A percentile compares a stretch with the other conserved stretches of the same genome.
phyloP scores from a whole-genome alignment of 2,888 invertebrate species.

The Agonopterix subpropinquella region DNA sequence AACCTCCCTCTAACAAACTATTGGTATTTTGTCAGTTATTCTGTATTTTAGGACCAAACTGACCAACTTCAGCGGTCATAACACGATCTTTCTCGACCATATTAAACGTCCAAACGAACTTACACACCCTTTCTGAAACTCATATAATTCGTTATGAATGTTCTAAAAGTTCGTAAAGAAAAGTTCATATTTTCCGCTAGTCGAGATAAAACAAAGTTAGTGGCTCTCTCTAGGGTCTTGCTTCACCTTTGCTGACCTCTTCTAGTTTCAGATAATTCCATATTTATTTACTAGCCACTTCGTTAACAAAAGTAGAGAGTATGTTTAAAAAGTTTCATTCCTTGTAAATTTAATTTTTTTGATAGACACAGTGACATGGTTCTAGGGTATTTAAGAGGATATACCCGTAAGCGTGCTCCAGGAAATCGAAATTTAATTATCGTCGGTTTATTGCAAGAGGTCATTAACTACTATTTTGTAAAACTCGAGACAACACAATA shows the following conservation, averaged over 20 bases:
- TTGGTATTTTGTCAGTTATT: too few relatives aligned
- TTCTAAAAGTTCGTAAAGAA: conserved; percentile 2
- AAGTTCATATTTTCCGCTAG: conserved; percentile 15
- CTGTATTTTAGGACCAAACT: too few relatives aligned
- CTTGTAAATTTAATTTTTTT: conserved; percentile 1
- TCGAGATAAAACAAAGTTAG: conserved; percentile 15
- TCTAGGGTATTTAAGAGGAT: too few relatives aligned
- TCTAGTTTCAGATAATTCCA: not conserved
- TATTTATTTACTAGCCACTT: conserved; percentile 3
- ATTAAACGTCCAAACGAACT: too few relatives aligned
- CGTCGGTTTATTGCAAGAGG: too few relatives aligned
- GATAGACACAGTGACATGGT: not conserved
- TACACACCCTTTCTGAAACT: too few relatives aligned
- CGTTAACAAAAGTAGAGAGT: not conserved
- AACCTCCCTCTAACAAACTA: too few relatives aligned
- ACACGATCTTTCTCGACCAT: too few relatives aligned
- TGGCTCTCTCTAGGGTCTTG: conserved; percentile 6
- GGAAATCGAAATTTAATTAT: too few relatives aligned
- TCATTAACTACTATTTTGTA: too few relatives aligned
- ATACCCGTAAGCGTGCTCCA: too few relatives aligned
- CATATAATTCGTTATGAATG: not conserved
- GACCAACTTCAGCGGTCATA: conserved; percentile 11
- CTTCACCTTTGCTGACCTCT: conserved; percentile 1
- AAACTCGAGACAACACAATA: too few relatives aligned
- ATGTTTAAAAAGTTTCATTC: not conserved